phyloP scores from a whole-genome alignment of 2,888 invertebrate species.

The Frankliniella intonsa region DNA sequence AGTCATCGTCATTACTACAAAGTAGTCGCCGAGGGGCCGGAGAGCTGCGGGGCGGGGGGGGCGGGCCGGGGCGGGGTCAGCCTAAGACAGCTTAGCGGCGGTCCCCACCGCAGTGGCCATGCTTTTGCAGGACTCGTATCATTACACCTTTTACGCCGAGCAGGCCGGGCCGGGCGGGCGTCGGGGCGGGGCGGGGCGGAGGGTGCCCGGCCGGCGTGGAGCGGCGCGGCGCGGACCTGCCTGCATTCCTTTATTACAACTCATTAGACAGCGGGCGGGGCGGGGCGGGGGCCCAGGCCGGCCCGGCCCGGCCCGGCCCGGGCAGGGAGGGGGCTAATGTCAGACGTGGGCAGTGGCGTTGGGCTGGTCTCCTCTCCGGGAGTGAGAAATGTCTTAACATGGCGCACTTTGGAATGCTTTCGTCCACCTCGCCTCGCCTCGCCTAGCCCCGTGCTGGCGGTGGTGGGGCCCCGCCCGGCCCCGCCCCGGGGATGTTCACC shows the following conservation, averaged over 20 bases:
- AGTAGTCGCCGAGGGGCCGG: too few relatives aligned
- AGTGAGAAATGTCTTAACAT: constrained; percentile 10
- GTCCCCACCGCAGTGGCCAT: not conserved
- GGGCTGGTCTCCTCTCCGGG: not conserved
- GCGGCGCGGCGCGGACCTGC: not conserved
- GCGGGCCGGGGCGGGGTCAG: not conserved
- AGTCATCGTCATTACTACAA: too few relatives aligned
- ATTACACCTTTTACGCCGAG: constrained; percentile 1
- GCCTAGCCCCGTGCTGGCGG: not conserved
- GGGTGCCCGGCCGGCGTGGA: not conserved
- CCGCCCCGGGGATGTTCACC: too few relatives aligned
- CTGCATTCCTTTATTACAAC: constrained; percentile 23
- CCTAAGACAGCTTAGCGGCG: not conserved
- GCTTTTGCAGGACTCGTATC: constrained; percentile 1
- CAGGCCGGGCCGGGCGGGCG: not conserved
- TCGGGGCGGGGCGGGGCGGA: not conserved
- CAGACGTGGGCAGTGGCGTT: constrained; percentile 1
- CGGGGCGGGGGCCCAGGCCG: not conserved
- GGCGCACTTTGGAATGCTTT: not conserved
- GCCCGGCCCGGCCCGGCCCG: not conserved
- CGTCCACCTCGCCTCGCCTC: not conserved
- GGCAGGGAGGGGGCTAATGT: not conserved
- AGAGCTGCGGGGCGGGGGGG: too few relatives aligned
- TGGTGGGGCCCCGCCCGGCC: not conserved
- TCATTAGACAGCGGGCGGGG: not conserved